Evolutionary conservation across 2,113 vertebrate genomes (phyloP).

Genomic region (Centropus unirufus): DNA sequence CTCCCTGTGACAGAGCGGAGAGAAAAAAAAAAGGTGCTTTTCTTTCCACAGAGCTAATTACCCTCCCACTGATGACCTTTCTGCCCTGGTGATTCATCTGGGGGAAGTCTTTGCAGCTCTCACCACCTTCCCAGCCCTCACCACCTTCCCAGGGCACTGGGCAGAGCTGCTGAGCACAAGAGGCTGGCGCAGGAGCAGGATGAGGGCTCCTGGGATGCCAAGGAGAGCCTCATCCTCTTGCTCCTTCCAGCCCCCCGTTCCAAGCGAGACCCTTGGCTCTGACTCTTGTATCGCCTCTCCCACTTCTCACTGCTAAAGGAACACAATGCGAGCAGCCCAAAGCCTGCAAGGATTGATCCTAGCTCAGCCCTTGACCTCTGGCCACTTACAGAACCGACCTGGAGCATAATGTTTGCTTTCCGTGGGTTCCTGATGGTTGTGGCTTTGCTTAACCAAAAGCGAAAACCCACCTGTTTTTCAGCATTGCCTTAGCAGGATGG

Average conservation of each 20-base stretch:
- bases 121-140: rapidly evolving
- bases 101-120: not conserved
- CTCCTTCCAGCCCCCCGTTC: not conserved
- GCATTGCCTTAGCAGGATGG: not conserved
- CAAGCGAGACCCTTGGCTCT: not conserved
- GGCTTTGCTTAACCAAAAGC: not conserved
- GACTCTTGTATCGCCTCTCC: not conserved
- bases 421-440: not conserved
- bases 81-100: not conserved
- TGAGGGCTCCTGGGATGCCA: not conserved
- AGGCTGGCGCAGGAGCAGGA: rapidly evolving
- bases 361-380: not conserved
- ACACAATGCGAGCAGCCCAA: not conserved
- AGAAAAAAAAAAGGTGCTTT: not conserved
- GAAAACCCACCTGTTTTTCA: not conserved
- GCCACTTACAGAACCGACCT: not conserved
- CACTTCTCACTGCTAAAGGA: not conserved
- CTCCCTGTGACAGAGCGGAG: not conserved
- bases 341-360: not conserved
- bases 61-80: not conserved
- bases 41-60: not conserved
- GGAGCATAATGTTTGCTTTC: rapidly evolving
- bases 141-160: too few relatives aligned
- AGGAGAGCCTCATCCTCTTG: not conserved
- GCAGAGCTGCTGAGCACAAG: rapidly evolving